These are phyloP conservation scores for Hippocampus zosterae DNA, from an alignment of 2,113 vertebrate genomes.

Conservation along the genomic window DNA sequence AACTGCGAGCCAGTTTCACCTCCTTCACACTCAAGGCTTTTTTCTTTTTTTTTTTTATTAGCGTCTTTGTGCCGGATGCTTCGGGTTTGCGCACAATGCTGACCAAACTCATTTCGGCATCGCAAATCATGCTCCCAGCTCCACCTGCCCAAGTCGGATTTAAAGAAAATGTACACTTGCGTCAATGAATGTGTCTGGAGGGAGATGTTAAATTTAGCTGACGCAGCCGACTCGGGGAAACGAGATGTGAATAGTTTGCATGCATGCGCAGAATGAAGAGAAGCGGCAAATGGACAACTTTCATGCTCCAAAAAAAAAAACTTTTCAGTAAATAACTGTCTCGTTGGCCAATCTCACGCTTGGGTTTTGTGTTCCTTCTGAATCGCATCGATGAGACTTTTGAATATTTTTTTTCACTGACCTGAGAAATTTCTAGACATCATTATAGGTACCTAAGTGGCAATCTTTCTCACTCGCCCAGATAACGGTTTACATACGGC, in stretches of 20 bases:
- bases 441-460: neutral
- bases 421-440: neutral
- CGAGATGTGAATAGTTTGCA: neutral
- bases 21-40: neutral
- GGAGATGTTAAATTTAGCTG: neutral
- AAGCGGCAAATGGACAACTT: neutral
- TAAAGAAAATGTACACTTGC: conserved; percentile 1
- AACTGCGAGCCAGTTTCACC: neutral
- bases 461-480: neutral
- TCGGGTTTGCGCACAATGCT: conserved; percentile 1
- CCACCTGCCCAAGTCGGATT: neutral
- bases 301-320: neutral
- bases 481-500: neutral
- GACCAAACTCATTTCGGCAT: conserved; percentile 3
- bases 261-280: neutral
- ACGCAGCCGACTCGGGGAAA: neutral
- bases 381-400: neutral
- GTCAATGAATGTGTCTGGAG: neutral
- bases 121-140: neutral
- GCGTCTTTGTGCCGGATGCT: neutral
- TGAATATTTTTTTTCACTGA: neutral
- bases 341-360: neutral
- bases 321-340: neutral
- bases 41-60: neutral
- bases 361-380: neutral